These are phyloP conservation scores for Sander lucioperca DNA, from an alignment of 2,113 vertebrate species.

Conservation along the genomic window DNA sequence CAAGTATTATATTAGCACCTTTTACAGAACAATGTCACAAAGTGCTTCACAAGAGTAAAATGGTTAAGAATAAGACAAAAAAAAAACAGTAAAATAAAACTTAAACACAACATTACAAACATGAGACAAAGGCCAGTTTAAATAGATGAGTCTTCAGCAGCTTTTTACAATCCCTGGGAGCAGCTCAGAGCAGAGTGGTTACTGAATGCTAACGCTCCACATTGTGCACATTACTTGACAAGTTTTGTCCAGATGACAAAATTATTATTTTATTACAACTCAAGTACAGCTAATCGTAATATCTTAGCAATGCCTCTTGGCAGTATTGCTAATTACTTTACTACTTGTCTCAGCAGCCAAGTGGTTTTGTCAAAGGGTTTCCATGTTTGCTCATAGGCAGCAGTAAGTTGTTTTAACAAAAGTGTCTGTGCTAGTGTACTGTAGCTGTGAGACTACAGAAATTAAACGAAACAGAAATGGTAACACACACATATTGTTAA, in stretches of 20 bases:
- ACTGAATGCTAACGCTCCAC: slow-evolving; percentile 28
- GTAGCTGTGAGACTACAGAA: not conserved
- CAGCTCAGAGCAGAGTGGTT: slow-evolving; percentile 4
- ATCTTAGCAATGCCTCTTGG: slow-evolving; percentile 2
- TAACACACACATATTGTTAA: not conserved
- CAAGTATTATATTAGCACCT: too few relatives aligned
- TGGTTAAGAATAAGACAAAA: too few relatives aligned
- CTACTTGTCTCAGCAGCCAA: slow-evolving; percentile 29
- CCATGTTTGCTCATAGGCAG: slow-evolving; percentile 4
- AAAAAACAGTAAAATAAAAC: too few relatives aligned
- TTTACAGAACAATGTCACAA: too few relatives aligned
- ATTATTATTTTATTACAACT: slow-evolving; percentile 43
- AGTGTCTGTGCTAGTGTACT: slow-evolving; percentile 1
- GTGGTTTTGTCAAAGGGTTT: slow-evolving; percentile 14
- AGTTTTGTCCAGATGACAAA: slow-evolving; percentile 42
- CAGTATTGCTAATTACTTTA: slow-evolving; percentile 37
- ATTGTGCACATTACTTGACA: slow-evolving; percentile 24
- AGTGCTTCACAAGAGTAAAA: too few relatives aligned
- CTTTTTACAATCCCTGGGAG: not conserved
- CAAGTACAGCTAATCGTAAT: slow-evolving; percentile 45
- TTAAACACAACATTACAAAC: too few relatives aligned
- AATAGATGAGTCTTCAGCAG: too few relatives aligned
- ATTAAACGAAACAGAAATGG: not conserved
- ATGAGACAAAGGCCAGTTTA: too few relatives aligned
- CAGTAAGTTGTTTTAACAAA: not conserved